Conservation (phyloP, 2,113 vertebrate species). For the Atrichornis clamosus region DNA sequence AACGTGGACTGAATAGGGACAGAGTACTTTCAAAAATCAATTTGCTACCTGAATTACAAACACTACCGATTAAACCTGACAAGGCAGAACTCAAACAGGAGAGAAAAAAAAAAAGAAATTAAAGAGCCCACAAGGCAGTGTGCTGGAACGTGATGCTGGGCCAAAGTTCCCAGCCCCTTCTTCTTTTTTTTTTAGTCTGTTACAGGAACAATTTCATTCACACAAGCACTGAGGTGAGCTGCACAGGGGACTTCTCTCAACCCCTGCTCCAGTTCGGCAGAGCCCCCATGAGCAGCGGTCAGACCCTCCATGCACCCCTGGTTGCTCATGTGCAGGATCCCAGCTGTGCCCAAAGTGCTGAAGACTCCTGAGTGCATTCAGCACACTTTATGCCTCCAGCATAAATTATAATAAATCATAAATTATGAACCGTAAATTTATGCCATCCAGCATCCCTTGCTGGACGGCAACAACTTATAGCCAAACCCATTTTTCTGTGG, state of each 20-base stretch:
- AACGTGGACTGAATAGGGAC: constrained; percentile 67
- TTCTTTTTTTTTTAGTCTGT: background rate
- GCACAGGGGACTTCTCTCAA: background rate
- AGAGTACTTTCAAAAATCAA: constrained; percentile 76
- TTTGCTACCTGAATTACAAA: constrained; percentile 78
- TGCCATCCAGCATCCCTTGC: background rate
- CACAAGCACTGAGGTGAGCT: background rate
- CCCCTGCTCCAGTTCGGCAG: background rate
- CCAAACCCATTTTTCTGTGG: background rate
- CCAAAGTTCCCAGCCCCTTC: background rate
- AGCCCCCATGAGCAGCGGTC: background rate
- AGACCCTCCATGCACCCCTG: background rate
- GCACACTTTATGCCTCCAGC: background rate
- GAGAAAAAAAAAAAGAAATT: background rate
- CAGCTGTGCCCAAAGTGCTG: background rate
- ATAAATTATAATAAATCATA: background rate
- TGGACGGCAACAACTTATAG: background rate
- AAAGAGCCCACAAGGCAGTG: background rate
- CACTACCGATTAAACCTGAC: constrained; percentile 64
- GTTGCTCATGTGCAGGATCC: background rate
- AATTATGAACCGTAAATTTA: background rate
- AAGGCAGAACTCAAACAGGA: constrained; percentile 42
- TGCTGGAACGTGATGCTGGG: background rate
- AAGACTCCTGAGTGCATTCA: background rate
- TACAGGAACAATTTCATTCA: background rate